Evolutionary conservation across 1,140 invertebrate genomes (phyloP), one percentile per base, ranked within the genome.

Genomic region (Drosophila funebris): DNA sequence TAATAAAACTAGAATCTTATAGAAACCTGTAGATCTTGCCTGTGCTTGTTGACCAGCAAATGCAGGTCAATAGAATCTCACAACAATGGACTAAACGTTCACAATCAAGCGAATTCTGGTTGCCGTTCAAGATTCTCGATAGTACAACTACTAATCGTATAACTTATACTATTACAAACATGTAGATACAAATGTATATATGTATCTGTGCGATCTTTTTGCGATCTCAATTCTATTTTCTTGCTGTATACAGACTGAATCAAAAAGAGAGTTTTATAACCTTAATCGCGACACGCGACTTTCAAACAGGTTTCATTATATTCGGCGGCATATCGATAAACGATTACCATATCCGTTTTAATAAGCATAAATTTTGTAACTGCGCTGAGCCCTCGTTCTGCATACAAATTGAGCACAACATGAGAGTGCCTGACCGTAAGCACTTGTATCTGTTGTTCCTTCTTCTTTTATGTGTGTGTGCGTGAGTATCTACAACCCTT

Each of bases 301-400:
- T 36, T 24, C 44, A 58, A 72, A 72, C 69, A 27, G 53, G 62
- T 72, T 72, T 72, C 24, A 22, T 36, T 24, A 13, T 14, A 22
- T 46, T 18, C 7, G 16, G 16, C 60, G 63, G 37, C 37, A 44
- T 62, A 74, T 78, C 58, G 43, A 43, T 77, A 80, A 85, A 73
- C 63, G 52, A 81, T 84, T 80, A 63, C 43, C 80, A 85, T 84
- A 85, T 84, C 81, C 81, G 73, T 81, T 84, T 81, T 48, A 39
- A 61, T 68, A 71, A 81, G 62, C 46, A 68, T 61, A 61, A 76
- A 76, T 84, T 69, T 64, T 66, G 43, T 67, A 64, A 67, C 66
- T 61, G 37, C 43, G 58, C 37, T 60, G 31, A 70, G 62, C 69
- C 44, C 53, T 69, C 61, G 48, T 53, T 14, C 56, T 77, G 81